Evolutionary conservation across 2,113 vertebrate species (phyloP), one percentile per base, ranked within the genome.

Genomic region (Gobio gobio): DNA sequence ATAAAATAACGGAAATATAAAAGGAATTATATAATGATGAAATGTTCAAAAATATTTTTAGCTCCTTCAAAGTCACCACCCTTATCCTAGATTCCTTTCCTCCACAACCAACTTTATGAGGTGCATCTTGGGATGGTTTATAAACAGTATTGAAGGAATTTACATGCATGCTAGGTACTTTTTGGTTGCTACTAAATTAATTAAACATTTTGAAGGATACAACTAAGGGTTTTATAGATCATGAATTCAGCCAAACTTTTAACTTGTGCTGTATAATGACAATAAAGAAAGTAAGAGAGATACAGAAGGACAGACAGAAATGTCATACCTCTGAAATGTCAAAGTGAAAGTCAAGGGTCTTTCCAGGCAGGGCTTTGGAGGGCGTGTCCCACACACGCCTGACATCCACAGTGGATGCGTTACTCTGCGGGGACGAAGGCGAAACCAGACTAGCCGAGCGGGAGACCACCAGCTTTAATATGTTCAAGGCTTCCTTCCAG

Each of bases 301-400:
- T 33, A 36, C 72, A 74, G n/a, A 22, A 10, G 54, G n/a, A 68
- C 13, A 36, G 12, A 66, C 13, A 66, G 47, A 54, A 9, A 54
- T 20, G 26, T 76, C 49, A n/a, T 89, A 99, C 98, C 97, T 99
- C 97, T 33, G 98, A 98, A 89, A 99, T 98, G 92, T 99, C 98
- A 86, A 99, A 99, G 87, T 97, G 98, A 87, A 99, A 99, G 88
- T 99, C 98, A 82, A 99, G 93, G 2, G 97, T 99, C 92, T 99
- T 99, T 22, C 98, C 98, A 0, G 98, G 98, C 26, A 99, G 93
- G 36, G 97, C 97, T 90, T 99, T 99, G 22, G 97, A 97, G 2
- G 97, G 95, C 22, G 95, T 96, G 9, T 97, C 97, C 98, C 97
- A 99, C 14, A 97, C 95, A 43, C 96, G 94, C 90, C 97, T 97